phyloP scores from a whole-genome alignment of 2,888 invertebrate species.

The Drosophila robusta region DNA sequence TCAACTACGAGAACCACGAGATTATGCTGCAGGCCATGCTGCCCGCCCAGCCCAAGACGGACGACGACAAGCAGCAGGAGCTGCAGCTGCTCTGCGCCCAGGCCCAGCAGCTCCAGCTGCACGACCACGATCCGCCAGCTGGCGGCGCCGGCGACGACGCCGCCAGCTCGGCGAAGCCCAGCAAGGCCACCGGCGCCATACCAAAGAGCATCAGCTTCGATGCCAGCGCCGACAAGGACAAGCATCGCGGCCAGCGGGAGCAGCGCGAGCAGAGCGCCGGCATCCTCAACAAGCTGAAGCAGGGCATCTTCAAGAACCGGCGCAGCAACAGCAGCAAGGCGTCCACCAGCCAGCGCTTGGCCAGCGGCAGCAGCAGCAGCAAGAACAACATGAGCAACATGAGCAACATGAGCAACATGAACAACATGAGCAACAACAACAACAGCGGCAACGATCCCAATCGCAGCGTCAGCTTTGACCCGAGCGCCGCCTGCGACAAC shows the following conservation, averaged over 20 bases:
- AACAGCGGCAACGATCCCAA: slow-evolving; percentile 30
- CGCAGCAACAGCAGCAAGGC: slow-evolving; percentile 85
- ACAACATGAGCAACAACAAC: slow-evolving; percentile 7
- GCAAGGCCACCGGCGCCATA: slow-evolving; percentile 92
- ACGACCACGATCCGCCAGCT: slow-evolving; percentile 35
- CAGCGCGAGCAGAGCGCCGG: slow-evolving; percentile 86
- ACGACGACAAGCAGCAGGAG: slow-evolving; percentile 80
- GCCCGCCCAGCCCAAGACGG: slow-evolving; percentile 77
- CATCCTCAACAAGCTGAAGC: slow-evolving; percentile 90
- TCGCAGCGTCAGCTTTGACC: slow-evolving; percentile 82
- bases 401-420: slow-evolving; percentile 6
- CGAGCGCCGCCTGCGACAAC: slow-evolving; percentile 67
- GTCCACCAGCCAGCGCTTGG: slow-evolving; percentile 12
- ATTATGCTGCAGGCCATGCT: slow-evolving; percentile 74
- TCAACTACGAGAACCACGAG: slow-evolving; percentile 85
- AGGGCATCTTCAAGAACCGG: slow-evolving; percentile 89
- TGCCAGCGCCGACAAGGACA: slow-evolving; percentile 91
- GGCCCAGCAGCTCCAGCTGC: slow-evolving; percentile 78
- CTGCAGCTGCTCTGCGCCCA: slow-evolving; percentile 80
- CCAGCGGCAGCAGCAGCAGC: slow-evolving; percentile 85
- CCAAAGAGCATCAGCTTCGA: slow-evolving; percentile 97
- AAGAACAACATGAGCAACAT: slow-evolving; percentile 14
- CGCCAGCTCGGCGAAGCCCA: slow-evolving; percentile 82
- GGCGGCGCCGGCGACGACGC: slow-evolving; percentile 1
- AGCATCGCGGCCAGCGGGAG: slow-evolving; percentile 53